A percentile compares a stretch with the other conserved stretches of the same genome.
phyloP scores from a whole-genome alignment of 2,113 vertebrate genomes.

The Calyptomena viridis region DNA sequence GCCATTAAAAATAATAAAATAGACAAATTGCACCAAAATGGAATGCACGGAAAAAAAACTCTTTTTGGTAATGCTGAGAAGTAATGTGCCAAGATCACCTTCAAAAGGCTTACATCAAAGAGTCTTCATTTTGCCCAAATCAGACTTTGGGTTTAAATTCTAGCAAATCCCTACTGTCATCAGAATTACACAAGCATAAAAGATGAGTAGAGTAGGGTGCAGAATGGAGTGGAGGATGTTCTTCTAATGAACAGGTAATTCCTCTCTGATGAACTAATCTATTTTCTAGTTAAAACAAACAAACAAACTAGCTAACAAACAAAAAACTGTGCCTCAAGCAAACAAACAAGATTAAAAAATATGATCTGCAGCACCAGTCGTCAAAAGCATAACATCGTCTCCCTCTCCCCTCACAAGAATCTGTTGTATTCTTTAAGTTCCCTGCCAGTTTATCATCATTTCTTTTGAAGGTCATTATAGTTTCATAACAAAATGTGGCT shows the following conservation, averaged over 20 bases:
- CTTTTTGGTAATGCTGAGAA: not conserved
- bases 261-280: not conserved
- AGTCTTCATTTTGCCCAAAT: not conserved
- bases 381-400: not conserved
- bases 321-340: not conserved
- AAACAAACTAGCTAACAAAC: not conserved
- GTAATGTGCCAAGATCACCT: not conserved
- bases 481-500: not conserved
- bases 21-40: not conserved
- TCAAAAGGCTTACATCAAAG: not conserved
- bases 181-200: not conserved
- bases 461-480: not conserved
- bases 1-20: not conserved
- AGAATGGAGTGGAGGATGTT: not conserved
- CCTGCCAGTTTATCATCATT: not conserved
- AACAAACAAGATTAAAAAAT: not conserved
- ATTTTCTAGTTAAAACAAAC: not conserved
- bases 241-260: not conserved
- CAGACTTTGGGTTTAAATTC: not conserved
- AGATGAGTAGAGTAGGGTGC: not conserved
- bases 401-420: accelerated
- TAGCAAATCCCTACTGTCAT: not conserved
- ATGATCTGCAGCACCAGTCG: not conserved
- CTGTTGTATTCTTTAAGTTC: not conserved
- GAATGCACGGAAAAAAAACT: not conserved